Base-by-base conservation (phyloP, 2,888 invertebrate genomes). In the Ophioninae sp. region DNA sequence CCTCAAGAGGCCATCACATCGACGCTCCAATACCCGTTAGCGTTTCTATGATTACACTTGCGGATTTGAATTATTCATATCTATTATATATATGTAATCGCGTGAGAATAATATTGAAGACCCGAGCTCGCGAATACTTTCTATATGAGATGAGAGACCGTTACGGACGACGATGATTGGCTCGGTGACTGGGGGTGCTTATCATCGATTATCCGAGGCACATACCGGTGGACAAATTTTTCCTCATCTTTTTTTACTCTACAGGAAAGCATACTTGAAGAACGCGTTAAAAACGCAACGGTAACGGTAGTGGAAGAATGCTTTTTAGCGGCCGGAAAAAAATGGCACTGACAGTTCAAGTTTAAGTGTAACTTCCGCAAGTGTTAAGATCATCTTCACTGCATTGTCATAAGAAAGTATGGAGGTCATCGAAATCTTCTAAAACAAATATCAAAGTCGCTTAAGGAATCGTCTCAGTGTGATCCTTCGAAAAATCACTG, bases 1-100 rank as follows among this genome's bases (percentile, higher is more conserved):
- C 70, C 70, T 37, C 44, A 37, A 50, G 56, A 61, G 62, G 62
- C 8, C 6, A 70, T 70, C 20, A 62, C 21, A 39, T 50, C 44
- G 44, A 21, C 50, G 37, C 39, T 37, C n/a, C 56, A 20, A 41
- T 23, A 50, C 30, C 50, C 59, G 61, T 70, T 21, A 17, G 23
- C 23, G n/a, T 64, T 44, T 44, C n/a, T 21, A 57, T 10, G 64
- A 44, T 64, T 13, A 30, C 41, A 64, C 62, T 44, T 10, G 56
- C 20, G 41, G 50, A 74, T 44, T 62, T 23, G 50, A 50, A 74
- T 50, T 41, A 41, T 64, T 68, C 41, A 50, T 50, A 50, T 50
- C 10, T 50, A 50, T 13, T 10, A 1, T 13, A 13, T 13, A 50
- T 50, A 50, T 10, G 10, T 50, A 41, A 44, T 21, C 41, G 2